Evolutionary conservation across 2,888 invertebrate genomes (phyloP), one percentile per base, ranked within the genome.

Genomic region (Neria commutata): DNA sequence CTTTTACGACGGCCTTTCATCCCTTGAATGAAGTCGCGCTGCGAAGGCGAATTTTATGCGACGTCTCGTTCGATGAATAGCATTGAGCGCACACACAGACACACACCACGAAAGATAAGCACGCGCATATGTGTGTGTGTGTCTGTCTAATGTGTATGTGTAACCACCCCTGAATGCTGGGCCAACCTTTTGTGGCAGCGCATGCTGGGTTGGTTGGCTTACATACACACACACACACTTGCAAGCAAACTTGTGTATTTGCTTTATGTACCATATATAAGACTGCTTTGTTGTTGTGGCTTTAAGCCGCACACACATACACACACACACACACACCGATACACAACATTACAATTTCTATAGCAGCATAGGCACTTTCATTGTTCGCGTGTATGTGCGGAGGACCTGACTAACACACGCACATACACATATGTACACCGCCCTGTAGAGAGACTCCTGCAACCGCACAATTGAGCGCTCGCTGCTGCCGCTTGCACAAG

Each of bases 141-240:
- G 37, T n/a, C n/a, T 14, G n/a, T 14, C n/a, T 37, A 8, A 37
- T 5, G 21, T 8, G 21, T 19, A 42, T 5, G 21, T 19, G 21
- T 42, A 6, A 19, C 42, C 42, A 42, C 42, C 42, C 42, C 14
- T 42, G 42, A n/a, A n/a, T 37, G 37, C 37, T 37, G n/a, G n/a
- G 37, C 37, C 37, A 37, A n/a, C 37, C 37, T n/a, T 37, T n/a
- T 37, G 4, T 37, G n/a, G 37, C 11, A 37, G 37, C 37, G n/a
- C 37, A 37, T 37, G n/a, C 37, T 42, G 8, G 37, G 37, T 37
- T 37, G 42, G 42, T 42, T 42, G 42, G 42, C 21, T 42, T 37
- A 37, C n/a, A 37, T 37, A 37, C 17, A 42, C 6, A 21, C 42
- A 19, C 14, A 42, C 4, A 21, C 42, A 21, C 19, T 6, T 6